Evolutionary conservation across 2,888 invertebrate genomes (phyloP), one percentile per base, ranked within the genome.

Genomic region (Choristoneura rosaceana): DNA sequence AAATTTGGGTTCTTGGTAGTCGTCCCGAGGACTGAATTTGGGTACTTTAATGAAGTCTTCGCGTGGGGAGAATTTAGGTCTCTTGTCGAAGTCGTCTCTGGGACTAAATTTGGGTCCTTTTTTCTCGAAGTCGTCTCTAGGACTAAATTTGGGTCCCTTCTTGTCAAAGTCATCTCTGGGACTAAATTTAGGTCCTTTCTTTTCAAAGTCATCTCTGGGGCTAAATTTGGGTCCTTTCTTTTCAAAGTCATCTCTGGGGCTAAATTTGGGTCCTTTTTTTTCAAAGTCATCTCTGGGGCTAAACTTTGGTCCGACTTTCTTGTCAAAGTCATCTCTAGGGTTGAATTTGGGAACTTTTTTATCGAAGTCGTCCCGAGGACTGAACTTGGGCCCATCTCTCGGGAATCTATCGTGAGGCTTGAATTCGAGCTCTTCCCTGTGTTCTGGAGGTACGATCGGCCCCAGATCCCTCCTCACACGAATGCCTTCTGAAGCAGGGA

Each of bases 331-430:
- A 1, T 70, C 34, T 14, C 75, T 55, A 10, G 61, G 60, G 10
- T 59, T 45, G 43, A 75, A 75, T 33, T 69, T 74, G 9, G 71
- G 69, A 4, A 52, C 64, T 58, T 68, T 73, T 7, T 67, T 71
- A 15, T 71, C 71, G 33, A 71, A 55, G 25, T 71, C 71, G 0
- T 70, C 66, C 0, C 61, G 34, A 0, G 73, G 65, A 55, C n/a
- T 55, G 55, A 71, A 67, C 17, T 62, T 71, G 14, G 67, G 55
- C 25, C 12, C 55, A 50, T 71, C 74, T 33, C 70, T 60, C 33
- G 74, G 69, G 47, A 73, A 75, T 17, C 76, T 70, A 3, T 76
- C 77, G 3, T 77, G 77, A 1, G 74, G 71, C 55, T 80, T 80
- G 71, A 75, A 78, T 14, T 71, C 73, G 12, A 71, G 74, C 10